phyloP scores from a whole-genome alignment of 2,888 invertebrate species.

The Dasysyrphus albostriatus region DNA sequence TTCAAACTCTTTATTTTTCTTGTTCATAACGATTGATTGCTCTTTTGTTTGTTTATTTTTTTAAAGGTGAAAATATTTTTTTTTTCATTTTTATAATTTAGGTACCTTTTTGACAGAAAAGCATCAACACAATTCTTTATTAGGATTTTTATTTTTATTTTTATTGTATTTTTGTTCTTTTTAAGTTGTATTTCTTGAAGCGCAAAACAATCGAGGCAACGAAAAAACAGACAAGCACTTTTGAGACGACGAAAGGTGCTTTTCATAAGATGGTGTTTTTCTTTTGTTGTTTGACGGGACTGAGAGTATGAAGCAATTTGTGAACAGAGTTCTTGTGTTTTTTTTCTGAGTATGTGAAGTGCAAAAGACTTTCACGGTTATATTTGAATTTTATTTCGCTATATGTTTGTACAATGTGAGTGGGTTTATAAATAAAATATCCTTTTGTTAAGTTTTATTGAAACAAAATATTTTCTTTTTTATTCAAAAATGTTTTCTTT shows the following conservation, averaged over 20 bases:
- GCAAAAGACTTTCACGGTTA: constrained; percentile 7
- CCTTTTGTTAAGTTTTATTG: background rate
- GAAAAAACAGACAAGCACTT: constrained; percentile 38
- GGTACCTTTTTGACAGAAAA: constrained; percentile 48
- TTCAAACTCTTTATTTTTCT: background rate
- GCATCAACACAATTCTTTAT: constrained; percentile 45
- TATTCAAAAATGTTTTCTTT: background rate
- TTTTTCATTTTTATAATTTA: constrained; percentile 46
- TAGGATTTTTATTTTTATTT: constrained; percentile 13
- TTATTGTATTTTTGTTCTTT: constrained; percentile 2
- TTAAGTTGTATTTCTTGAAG: constrained; percentile 39
- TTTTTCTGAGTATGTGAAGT: background rate
- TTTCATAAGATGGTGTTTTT: constrained; percentile 17
- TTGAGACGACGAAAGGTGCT: constrained; percentile 44
- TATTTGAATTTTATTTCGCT: background rate
- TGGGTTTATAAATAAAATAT: constrained; percentile 7
- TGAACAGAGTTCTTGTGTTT: constrained; percentile 4
- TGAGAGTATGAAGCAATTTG: constrained; percentile 35
- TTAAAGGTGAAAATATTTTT: constrained; percentile 11
- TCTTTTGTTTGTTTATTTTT: constrained; percentile 26
- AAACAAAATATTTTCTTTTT: background rate
- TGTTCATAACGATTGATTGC: constrained; percentile 38
- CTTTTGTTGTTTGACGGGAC: constrained; percentile 25
- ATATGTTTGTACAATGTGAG: background rate
- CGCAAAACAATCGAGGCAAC: constrained; percentile 20